Evolutionary conservation across 2,113 vertebrate genomes (phyloP).

Genomic region (Dicentrarchus labrax): DNA sequence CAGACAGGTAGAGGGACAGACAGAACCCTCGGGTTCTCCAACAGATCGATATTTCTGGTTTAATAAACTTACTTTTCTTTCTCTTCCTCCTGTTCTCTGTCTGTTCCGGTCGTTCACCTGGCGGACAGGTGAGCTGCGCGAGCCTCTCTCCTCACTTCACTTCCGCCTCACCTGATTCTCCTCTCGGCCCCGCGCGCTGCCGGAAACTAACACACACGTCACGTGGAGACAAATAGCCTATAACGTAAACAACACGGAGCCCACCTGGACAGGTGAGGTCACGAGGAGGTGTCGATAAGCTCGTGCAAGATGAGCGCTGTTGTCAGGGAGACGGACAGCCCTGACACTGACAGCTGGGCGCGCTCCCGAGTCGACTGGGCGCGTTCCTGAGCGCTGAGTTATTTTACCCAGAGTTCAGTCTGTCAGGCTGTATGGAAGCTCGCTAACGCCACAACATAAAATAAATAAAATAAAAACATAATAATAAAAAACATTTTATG

Average conservation of each 20-base stretch:
- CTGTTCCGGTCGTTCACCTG: constrained; percentile 2
- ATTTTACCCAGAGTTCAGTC: background rate
- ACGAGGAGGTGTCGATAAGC: too few relatives aligned
- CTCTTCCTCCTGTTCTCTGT: background rate
- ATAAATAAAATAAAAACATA: too few relatives aligned
- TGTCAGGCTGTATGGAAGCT: background rate
- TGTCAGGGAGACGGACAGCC: background rate
- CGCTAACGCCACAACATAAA: too few relatives aligned
- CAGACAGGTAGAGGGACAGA: background rate
- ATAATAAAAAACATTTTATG: too few relatives aligned
- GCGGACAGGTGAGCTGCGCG: constrained; percentile 39
- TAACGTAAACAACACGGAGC: background rate
- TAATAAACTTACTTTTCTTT: constrained; percentile 35
- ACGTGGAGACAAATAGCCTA: background rate
- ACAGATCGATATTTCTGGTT: background rate
- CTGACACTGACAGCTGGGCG: background rate
- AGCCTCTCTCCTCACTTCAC: background rate
- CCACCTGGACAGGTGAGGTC: background rate
- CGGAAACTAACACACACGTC: background rate
- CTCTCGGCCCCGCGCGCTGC: background rate
- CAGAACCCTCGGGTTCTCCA: too few relatives aligned
- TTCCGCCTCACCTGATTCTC: constrained; percentile 54
- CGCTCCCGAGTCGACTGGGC: background rate
- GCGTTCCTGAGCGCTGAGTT: background rate
- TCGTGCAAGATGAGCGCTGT: background rate